Conservation (phyloP, 1,140 invertebrate species). For the Periplaneta americana region DNA sequence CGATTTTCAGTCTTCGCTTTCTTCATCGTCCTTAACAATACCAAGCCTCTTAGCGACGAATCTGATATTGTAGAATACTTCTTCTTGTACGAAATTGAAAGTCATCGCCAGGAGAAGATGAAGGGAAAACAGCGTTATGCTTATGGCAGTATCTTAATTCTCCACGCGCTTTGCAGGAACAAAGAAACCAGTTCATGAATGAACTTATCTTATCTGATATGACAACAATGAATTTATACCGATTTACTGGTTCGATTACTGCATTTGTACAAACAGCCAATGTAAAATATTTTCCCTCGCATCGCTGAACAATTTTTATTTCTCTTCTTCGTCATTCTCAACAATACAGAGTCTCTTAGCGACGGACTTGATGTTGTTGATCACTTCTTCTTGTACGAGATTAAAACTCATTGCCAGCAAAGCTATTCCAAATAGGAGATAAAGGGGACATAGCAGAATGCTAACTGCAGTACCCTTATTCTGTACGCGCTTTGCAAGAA, state of each 20-base stretch:
- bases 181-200: too few species aligned
- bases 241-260: too few species aligned
- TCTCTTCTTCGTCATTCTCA: slow-evolving; percentile 63
- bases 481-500: too few species aligned
- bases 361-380: slow-evolving; percentile 76
- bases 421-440: slow-evolving; percentile 94
- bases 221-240: too few species aligned
- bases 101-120: slow-evolving; percentile 96
- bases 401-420: slow-evolving; percentile 98
- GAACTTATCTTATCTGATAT: too few species aligned
- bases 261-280: too few species aligned
- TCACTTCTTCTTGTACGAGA: slow-evolving; percentile 89
- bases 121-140: slow-evolving; percentile 85
- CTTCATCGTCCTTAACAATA: slow-evolving; percentile 76
- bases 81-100: slow-evolving; percentile 94
- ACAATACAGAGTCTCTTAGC: slow-evolving; percentile 80
- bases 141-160: slow-evolving; percentile 56
- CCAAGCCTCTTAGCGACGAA: slow-evolving; percentile 74
- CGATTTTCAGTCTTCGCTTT: slow-evolving; percentile 36
- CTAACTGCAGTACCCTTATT: too few species aligned
- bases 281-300: too few species aligned
- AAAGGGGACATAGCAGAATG: slow-evolving; percentile 87
- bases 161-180: slow-evolving; percentile 76
- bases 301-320: neutral
- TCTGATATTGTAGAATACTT: slow-evolving; percentile 83